A percentile compares a stretch with the other conserved stretches of the same genome.
Evolutionary conservation across 2,888 invertebrate genomes (phyloP).

Genomic region (Cryptosula pallasiana): DNA sequence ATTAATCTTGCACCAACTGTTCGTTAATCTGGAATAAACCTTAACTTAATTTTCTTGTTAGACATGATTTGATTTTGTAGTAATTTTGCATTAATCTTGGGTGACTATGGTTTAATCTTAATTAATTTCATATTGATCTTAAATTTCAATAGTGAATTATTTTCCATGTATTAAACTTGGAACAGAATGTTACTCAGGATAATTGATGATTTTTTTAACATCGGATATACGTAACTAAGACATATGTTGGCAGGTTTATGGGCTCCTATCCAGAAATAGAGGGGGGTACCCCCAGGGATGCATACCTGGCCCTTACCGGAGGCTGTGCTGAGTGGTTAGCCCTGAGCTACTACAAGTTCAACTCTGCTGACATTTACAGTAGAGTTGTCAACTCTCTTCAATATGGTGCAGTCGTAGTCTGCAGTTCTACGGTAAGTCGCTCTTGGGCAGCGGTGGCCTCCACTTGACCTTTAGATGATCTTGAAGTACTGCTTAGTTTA

Average conservation of each 20-base stretch:
- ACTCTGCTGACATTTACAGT: slow-evolving; percentile 54
- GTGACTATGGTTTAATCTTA: too few species aligned
- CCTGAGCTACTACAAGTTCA: slow-evolving; percentile 26
- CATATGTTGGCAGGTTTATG: slow-evolving; percentile 54
- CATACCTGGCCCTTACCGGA: slow-evolving; percentile 69
- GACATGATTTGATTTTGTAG: too few species aligned
- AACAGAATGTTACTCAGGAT: too few species aligned
- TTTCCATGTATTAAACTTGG: too few species aligned
- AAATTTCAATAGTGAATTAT: too few species aligned
- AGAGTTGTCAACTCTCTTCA: slow-evolving; percentile 58
- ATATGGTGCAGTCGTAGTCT: slow-evolving; percentile 64
- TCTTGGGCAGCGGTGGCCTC: background rate
- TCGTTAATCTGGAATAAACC: too few species aligned
- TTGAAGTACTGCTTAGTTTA: background rate
- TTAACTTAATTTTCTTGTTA: too few species aligned
- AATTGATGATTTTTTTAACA: too few species aligned
- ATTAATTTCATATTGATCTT: too few species aligned
- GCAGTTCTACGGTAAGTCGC: slow-evolving; percentile 60
- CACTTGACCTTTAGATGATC: background rate
- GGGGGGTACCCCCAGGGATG: slow-evolving; percentile 63
- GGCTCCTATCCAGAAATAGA: slow-evolving; percentile 65
- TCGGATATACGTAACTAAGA: too few species aligned
- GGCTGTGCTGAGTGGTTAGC: slow-evolving; percentile 66
- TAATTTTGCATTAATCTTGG: too few species aligned
- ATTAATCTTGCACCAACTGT: too few species aligned